These are phyloP conservation scores for Aurelia coerulea DNA, from an alignment of 30 jellyfish, hydroid and myxozoan species.

Conservation along the genomic window DNA sequence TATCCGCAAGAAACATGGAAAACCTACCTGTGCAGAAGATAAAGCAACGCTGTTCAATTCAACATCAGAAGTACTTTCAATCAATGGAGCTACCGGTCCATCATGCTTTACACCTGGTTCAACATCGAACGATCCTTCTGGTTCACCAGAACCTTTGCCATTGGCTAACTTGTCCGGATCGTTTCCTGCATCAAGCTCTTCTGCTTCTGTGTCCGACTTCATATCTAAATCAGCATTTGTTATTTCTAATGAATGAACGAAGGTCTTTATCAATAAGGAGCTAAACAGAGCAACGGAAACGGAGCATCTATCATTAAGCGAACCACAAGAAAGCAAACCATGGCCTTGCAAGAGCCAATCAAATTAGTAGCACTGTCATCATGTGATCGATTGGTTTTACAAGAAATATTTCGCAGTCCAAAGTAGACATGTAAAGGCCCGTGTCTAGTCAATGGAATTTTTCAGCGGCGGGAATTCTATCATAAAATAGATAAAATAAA, in stretches of 20 bases:
- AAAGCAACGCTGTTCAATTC: conserved; percentile 67
- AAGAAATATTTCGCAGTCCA: too few relatives aligned
- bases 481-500: too few relatives aligned
- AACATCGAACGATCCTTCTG: not conserved
- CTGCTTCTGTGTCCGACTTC: conserved; percentile 53
- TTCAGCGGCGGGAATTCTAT: too few relatives aligned
- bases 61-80: conserved; percentile 58
- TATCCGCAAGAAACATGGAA: too few relatives aligned
- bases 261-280: not conserved
- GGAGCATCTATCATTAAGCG: too few relatives aligned
- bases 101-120: conserved; percentile 56
- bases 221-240: conserved; percentile 20
- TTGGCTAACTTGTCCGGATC: conserved; percentile 67
- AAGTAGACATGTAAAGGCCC: too few relatives aligned
- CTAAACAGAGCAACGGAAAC: too few relatives aligned
- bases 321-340: too few relatives aligned
- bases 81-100: conserved; percentile 60
- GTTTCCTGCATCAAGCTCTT: conserved; percentile 47
- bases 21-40: conserved; percentile 54
- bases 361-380: too few relatives aligned
- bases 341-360: too few relatives aligned
- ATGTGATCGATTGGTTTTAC: too few relatives aligned
- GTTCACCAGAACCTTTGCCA: not conserved
- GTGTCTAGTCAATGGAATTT: too few relatives aligned
- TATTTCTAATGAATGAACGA: not conserved